These are phyloP conservation scores for Galeopterus variegatus DNA, from an alignment of 2,113 vertebrate species.

Conservation along the genomic window DNA sequence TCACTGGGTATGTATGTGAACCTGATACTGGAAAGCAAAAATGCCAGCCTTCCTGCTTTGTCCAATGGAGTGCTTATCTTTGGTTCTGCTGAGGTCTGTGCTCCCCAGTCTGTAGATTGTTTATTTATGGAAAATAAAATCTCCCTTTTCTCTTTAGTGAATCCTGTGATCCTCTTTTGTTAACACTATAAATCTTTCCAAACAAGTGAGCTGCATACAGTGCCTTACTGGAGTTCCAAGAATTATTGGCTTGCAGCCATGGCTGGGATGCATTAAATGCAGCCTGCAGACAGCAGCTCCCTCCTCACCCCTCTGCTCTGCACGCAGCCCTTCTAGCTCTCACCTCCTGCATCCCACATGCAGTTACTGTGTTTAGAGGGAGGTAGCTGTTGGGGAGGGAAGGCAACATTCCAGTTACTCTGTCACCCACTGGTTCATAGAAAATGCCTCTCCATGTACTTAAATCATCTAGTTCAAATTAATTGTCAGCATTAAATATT, in stretches of 20 bases:
- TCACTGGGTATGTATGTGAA: too few relatives aligned
- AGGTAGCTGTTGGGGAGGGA: neutral
- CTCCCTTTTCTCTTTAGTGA: too few relatives aligned
- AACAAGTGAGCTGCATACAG: neutral
- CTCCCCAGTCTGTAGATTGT: too few relatives aligned
- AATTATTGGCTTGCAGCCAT: rapidly evolving
- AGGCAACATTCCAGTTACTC: neutral
- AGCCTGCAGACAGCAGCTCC: rapidly evolving
- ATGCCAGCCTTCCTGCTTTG: too few relatives aligned
- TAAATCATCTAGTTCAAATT: neutral
- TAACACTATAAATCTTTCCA: too few relatives aligned
- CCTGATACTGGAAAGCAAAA: too few relatives aligned
- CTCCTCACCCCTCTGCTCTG: rapidly evolving
- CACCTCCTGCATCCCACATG: neutral
- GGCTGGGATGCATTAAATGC: rapidly evolving
- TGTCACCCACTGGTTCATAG: neutral
- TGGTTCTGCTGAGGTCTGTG: too few relatives aligned
- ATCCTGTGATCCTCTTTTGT: too few relatives aligned
- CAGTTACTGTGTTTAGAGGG: too few relatives aligned
- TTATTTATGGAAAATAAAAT: too few relatives aligned
- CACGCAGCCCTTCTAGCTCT: rapidly evolving
- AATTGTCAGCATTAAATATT: neutral
- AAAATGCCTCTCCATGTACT: neutral
- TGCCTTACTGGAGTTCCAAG: neutral
- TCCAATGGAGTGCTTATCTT: too few relatives aligned